Conservation (phyloP, 2,113 vertebrate genomes). For the Entosphenus tridentatus region DNA sequence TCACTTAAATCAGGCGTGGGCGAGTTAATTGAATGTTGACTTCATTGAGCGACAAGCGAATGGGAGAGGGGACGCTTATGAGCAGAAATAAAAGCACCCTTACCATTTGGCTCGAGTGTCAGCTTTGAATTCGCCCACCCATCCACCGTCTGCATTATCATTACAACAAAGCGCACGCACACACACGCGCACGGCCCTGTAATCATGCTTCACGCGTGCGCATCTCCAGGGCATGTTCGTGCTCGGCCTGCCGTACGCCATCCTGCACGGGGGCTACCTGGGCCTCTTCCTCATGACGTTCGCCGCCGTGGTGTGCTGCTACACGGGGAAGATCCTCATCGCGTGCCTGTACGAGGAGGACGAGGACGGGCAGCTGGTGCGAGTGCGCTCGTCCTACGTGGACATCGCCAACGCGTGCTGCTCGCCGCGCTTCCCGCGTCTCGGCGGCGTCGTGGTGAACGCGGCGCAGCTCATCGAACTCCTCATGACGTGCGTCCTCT, state of each 20-base stretch:
- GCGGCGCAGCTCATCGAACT: slow-evolving; percentile 31
- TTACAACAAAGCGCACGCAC: no score
- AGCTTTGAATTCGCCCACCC: no score
- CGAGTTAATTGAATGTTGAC: no score
- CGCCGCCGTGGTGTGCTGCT: slow-evolving; percentile 30
- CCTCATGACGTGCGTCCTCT: slow-evolving; percentile 45
- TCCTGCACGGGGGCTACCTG: slow-evolving; percentile 31
- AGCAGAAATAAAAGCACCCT: no score
- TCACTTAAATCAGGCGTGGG: no score
- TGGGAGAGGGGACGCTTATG: no score
- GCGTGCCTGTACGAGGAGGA: slow-evolving; percentile 33
- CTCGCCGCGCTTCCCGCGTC: slow-evolving; percentile 20
- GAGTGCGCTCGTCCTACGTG: slow-evolving; percentile 31
- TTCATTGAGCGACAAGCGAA: no score
- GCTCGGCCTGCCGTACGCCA: slow-evolving; percentile 29
- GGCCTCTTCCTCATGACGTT: slow-evolving; percentile 29
- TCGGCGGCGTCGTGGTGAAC: slow-evolving; percentile 25
- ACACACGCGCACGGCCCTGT: no score
- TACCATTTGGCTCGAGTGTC: no score
- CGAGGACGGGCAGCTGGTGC: slow-evolving; percentile 17
- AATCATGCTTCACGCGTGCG: no score
- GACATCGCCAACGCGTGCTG: slow-evolving; percentile 29
- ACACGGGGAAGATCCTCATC: slow-evolving; percentile 37
- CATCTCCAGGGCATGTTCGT: slow-evolving; percentile 34
- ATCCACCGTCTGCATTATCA: no score